Evolutionary conservation across 2,888 invertebrate species (phyloP), one percentile per base, ranked within the genome.

Genomic region (Copidosoma aretas): DNA sequence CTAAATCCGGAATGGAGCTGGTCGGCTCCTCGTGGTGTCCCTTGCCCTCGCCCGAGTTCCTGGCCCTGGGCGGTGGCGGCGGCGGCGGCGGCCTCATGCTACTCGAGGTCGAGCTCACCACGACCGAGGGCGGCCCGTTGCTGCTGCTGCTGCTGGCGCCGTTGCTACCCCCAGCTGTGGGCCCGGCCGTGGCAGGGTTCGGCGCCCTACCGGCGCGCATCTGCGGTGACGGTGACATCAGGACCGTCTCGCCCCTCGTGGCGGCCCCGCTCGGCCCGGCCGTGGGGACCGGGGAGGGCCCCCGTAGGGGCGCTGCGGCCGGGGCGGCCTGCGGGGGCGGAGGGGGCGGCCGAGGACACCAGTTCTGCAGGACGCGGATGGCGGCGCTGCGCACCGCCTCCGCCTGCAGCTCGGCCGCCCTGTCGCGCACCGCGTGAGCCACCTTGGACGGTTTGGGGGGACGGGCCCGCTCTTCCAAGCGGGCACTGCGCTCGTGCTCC

Each of bases 1-100:
- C 93, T 86, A 93, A 87, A 88, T 93, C 93, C 74, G 93, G 93
- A 84, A 93, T 93, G 77, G 93, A 93, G 86, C 93, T 93, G 75
- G 93, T 91, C 15, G 93, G 93, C 84, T 93, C 93, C 85, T 93
- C 93, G 82, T 90, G 86, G 74, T 85, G 85, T 72, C 81, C 82
- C 72, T 82, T 88, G 75, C 86, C 84, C 60, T 87, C 87, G 46
- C 85, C 86, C 76, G 81, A 85, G 84, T 77, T 86, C 74, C 83
- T 82, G 52, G 81, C 81, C 72, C 85, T 86, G 57, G 88, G 87
- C 61, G 88, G 89, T 21, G 82, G 83, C 64, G 81, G 82, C 39
- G 83, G 82, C 12, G 82, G 83, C 72, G 84, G 85, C 74, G 86
- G 87, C 86, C 86, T 85, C 86, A 86, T 89, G 87, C 88, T 85